phyloP scores from a whole-genome alignment of 2,888 invertebrate genomes.

The Achlya flavicornis region DNA sequence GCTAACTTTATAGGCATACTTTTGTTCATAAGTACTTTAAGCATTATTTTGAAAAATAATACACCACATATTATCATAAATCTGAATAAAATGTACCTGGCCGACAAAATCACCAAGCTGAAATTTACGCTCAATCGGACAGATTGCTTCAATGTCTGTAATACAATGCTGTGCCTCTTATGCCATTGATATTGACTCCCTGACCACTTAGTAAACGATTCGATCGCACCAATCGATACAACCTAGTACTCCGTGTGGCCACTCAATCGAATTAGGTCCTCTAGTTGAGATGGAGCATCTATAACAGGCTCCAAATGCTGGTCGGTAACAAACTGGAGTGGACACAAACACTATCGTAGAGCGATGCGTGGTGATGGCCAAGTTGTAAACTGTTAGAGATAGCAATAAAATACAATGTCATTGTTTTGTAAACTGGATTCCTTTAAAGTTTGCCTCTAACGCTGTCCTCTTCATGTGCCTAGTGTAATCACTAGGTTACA shows the following conservation, averaged over 20 bases:
- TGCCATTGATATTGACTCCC: neutral
- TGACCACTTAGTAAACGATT: slow-evolving; percentile 1
- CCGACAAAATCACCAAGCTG: too few species aligned
- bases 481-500: too few species aligned
- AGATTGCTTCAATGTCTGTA: neutral
- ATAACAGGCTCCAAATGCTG: slow-evolving; percentile 4
- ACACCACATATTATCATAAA: too few species aligned
- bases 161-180: neutral
- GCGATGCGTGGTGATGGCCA: neutral
- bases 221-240: neutral
- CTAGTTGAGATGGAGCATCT: neutral
- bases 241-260: neutral
- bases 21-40: too few species aligned
- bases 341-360: neutral
- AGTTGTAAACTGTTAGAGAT: neutral
- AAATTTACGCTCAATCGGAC: neutral
- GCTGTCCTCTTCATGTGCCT: too few species aligned
- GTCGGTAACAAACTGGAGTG: slow-evolving; percentile 4
- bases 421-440: too few species aligned
- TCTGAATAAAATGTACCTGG: too few species aligned
- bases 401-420: neutral
- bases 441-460: too few species aligned
- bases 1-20: too few species aligned
- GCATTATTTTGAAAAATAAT: too few species aligned
- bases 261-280: slow-evolving; percentile 2